These are phyloP conservation scores for Ceratina australensis DNA, from an alignment of 1,140 invertebrate species.

Conservation along the genomic window DNA sequence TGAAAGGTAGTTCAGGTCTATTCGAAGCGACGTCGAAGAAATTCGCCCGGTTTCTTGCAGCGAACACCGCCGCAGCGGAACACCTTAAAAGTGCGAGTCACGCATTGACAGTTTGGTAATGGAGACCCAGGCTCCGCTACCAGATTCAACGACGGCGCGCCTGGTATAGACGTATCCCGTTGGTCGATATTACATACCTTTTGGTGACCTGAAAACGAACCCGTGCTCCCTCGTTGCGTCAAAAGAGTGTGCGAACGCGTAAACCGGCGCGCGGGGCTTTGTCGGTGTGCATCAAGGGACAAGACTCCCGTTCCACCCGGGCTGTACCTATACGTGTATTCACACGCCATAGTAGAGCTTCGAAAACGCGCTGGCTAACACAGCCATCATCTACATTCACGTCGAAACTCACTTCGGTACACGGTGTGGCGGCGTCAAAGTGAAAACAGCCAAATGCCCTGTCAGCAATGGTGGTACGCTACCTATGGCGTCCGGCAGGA, in stretches of 20 bases:
- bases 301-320: background rate
- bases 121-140: conserved; percentile 47
- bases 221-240: conserved; percentile 38
- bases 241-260: conserved; percentile 34
- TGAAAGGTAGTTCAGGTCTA: background rate
- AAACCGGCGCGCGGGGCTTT: background rate
- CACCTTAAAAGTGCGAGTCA: conserved; percentile 40
- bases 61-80: background rate
- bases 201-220: conserved; percentile 58
- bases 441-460: conserved; percentile 71
- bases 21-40: conserved; percentile 22
- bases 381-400: conserved; percentile 50
- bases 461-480: conserved; percentile 59
- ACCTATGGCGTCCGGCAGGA: conserved; percentile 45
- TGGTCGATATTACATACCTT: conserved; percentile 61
- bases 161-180: conserved; percentile 55
- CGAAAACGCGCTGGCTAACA: conserved; percentile 37
- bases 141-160: conserved; percentile 52
- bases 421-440: conserved; percentile 64
- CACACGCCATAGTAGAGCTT: background rate
- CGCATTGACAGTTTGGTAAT: conserved; percentile 56
- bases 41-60: conserved; percentile 5
- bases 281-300: background rate
- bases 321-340: background rate
- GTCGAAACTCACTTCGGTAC: conserved; percentile 60